A percentile compares a stretch with the other conserved stretches of the same genome.
Conservation (phyloP, 1,140 invertebrate species). For the Oncopodura yosiiana region DNA sequence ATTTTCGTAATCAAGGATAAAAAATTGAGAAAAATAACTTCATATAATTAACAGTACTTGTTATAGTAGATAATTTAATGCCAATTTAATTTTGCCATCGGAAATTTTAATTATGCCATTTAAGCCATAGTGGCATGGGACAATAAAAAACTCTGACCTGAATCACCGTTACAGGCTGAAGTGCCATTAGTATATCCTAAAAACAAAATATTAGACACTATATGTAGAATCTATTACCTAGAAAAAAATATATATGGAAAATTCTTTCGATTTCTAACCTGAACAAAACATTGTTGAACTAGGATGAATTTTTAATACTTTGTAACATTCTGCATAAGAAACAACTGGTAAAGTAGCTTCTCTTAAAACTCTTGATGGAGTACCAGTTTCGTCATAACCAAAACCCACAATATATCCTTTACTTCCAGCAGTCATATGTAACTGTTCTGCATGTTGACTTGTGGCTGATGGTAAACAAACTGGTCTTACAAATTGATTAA, state of each 20-base stretch:
- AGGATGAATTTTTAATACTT: slow-evolving; percentile 15
- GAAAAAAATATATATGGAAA: not conserved
- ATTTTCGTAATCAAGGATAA: no score
- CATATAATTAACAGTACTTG: no score
- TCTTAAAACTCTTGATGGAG: slow-evolving; percentile 5
- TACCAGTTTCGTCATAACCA: slow-evolving; percentile 21
- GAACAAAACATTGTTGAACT: slow-evolving; percentile 19
- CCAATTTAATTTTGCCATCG: no score
- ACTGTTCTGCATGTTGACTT: slow-evolving; percentile 8
- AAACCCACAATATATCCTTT: slow-evolving; percentile 14
- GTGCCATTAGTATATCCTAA: not conserved
- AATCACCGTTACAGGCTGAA: slow-evolving; percentile 12
- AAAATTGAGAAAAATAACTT: no score
- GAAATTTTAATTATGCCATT: no score
- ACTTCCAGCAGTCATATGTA: slow-evolving; percentile 18
- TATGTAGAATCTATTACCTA: not conserved
- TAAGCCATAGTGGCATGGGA: no score
- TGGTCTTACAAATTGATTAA: slow-evolving; percentile 15
- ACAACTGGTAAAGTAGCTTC: slow-evolving; percentile 21
- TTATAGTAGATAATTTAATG: no score
- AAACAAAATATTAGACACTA: not conserved
- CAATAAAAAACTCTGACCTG: no score
- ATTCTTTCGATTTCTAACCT: slow-evolving; percentile 15
- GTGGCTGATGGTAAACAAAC: slow-evolving; percentile 13
- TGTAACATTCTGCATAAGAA: slow-evolving; percentile 18